A percentile compares a stretch with the other conserved stretches of the same genome.
Evolutionary conservation across 2,113 vertebrate species (phyloP).

Genomic region (Carlito syrichta): DNA sequence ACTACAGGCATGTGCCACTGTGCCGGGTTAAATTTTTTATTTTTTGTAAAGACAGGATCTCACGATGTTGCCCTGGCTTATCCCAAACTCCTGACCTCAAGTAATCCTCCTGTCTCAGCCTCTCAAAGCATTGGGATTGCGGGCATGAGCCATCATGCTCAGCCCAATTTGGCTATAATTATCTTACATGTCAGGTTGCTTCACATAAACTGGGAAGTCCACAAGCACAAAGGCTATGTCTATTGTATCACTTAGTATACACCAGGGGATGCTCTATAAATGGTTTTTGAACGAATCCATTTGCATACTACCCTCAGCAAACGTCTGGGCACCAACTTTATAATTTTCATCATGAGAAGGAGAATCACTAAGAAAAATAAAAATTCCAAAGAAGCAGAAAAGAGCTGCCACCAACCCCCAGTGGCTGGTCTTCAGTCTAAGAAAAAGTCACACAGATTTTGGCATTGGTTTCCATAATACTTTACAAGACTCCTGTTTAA

Average conservation of each 20-base stretch:
- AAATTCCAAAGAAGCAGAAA: neutral
- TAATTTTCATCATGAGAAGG: neutral
- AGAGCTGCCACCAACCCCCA: neutral
- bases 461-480: neutral
- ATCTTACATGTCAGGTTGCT: neutral
- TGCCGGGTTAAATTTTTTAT: too few species aligned
- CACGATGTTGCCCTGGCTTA: neutral
- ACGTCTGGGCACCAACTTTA: neutral
- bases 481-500: neutral
- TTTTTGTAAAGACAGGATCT: too few species aligned
- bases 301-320: neutral
- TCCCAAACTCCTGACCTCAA: neutral
- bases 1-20: too few species aligned
- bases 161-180: neutral
- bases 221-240: accelerated
- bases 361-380: neutral
- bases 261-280: neutral
- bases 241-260: neutral
- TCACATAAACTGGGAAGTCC: neutral
- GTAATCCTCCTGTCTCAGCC: neutral
- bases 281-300: neutral
- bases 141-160: neutral
- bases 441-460: neutral
- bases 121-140: neutral
- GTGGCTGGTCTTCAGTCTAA: neutral